A percentile compares a stretch with the other conserved stretches of the same genome.
phyloP scores from a whole-genome alignment of 2,113 vertebrate species.

The Tiliqua scincoides region DNA sequence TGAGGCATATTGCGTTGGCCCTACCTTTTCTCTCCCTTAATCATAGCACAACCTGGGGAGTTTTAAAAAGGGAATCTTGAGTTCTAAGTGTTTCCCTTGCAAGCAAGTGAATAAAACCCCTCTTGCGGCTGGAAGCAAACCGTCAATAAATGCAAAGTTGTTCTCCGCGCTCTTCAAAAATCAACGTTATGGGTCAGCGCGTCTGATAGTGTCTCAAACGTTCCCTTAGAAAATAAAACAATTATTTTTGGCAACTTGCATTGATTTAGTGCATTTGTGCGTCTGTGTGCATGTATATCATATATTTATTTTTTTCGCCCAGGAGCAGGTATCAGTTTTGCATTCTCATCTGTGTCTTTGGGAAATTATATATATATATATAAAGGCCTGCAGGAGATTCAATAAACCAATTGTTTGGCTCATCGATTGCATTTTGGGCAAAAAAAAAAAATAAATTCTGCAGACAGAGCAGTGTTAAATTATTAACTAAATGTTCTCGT shows the following conservation, averaged over 20 bases:
- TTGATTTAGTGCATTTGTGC: constrained; percentile 76
- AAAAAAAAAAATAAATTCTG: constrained; percentile 66
- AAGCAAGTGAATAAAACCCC: too few relatives aligned
- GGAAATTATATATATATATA: constrained; percentile 77
- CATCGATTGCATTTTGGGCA: constrained; percentile 84
- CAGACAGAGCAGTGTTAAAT: constrained; percentile 80
- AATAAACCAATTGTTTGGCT: constrained; percentile 87
- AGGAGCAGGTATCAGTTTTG: constrained; percentile 34
- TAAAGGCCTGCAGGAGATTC: constrained; percentile 78
- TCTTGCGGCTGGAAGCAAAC: constrained; percentile 35
- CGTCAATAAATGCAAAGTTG: constrained; percentile 36
- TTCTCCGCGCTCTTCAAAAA: constrained; percentile 61
- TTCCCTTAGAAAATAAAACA: constrained; percentile 84
- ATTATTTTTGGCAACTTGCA: constrained; percentile 89
- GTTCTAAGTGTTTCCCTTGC: background rate
- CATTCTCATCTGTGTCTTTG: constrained; percentile 79
- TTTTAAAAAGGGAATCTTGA: background rate
- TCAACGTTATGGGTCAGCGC: constrained; percentile 73
- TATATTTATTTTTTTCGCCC: background rate
- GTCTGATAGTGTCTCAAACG: constrained; percentile 71
- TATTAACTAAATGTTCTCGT: constrained; percentile 84
- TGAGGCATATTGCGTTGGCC: too few relatives aligned
- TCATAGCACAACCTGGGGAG: too few relatives aligned
- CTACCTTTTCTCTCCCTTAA: too few relatives aligned
- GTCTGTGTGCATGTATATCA: too few relatives aligned